phyloP scores from a whole-genome alignment of 2,888 invertebrate genomes.

The Hedychridium roseum region DNA sequence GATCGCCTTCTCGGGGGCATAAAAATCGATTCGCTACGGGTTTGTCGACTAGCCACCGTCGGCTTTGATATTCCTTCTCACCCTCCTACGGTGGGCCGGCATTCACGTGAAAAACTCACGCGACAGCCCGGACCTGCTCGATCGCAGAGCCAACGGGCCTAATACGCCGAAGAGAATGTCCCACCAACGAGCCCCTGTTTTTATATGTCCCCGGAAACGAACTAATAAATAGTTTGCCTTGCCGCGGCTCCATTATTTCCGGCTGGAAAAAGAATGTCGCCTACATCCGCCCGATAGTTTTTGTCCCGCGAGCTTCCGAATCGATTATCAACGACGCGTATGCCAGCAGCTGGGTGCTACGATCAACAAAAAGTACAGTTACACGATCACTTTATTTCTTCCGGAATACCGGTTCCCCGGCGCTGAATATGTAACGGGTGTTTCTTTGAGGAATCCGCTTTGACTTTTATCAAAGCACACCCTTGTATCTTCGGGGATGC shows the following conservation, averaged over 20 bases:
- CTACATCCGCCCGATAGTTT: not conserved
- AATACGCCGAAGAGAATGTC: too few species aligned
- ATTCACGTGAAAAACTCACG: too few species aligned
- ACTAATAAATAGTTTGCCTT: constrained; percentile 12
- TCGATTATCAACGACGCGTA: not conserved
- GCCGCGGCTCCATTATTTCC: constrained; percentile 9
- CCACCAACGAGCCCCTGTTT: constrained; percentile 9
- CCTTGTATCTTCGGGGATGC: too few species aligned
- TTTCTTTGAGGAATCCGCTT: too few species aligned
- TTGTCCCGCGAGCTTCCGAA: not conserved
- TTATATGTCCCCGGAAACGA: constrained; percentile 19
- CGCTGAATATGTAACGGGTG: not conserved
- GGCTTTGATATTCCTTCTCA: constrained; percentile 27
- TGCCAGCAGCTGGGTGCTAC: not conserved
- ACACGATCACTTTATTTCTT: not conserved
- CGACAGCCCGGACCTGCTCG: not conserved
- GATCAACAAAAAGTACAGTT: not conserved
- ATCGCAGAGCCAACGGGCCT: too few species aligned
- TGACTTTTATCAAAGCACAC: too few species aligned
- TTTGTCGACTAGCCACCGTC: constrained; percentile 32
- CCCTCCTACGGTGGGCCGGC: constrained; percentile 6
- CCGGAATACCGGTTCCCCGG: not conserved
- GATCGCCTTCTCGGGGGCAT: constrained; percentile 39
- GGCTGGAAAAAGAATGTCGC: constrained; percentile 10
- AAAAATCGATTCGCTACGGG: constrained; percentile 55